A percentile compares a stretch with the other conserved stretches of the same genome.
Conservation (phyloP, 2,888 invertebrate species). For the Heliconius charithonia region DNA sequence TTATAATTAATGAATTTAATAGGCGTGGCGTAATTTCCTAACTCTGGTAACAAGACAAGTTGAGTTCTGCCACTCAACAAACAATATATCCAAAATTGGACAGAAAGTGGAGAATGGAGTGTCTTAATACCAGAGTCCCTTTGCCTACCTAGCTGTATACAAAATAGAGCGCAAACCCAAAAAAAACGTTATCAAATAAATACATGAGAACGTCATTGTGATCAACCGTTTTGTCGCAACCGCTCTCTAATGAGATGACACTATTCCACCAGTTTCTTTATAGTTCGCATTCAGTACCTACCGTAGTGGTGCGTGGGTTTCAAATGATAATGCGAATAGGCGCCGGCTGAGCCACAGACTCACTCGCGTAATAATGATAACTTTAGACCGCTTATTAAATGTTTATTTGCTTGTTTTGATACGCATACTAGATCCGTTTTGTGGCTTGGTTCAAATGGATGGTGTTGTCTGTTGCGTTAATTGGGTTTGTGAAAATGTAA, state of each 20-base stretch:
- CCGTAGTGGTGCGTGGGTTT: conserved; percentile 39
- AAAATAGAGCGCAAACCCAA: neutral
- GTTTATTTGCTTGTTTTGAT: conserved; percentile 12
- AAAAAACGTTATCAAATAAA: neutral
- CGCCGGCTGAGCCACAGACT: conserved; percentile 51
- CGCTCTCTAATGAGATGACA: conserved; percentile 16
- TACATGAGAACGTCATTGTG: neutral
- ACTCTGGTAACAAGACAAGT: no score
- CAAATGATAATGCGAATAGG: conserved; percentile 45
- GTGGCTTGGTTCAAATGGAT: neutral
- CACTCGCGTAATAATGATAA: conserved; percentile 27
- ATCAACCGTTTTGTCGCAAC: conserved; percentile 22
- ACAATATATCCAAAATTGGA: no score
- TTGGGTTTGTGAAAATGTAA: no score
- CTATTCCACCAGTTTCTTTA: conserved; percentile 30
- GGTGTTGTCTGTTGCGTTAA: neutral
- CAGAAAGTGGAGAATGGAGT: no score
- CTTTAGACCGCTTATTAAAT: conserved; percentile 24
- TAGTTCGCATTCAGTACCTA: neutral
- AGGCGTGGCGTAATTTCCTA: neutral
- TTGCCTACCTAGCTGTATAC: no score
- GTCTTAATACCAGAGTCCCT: neutral
- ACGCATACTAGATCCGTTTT: neutral
- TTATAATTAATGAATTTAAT: no score
- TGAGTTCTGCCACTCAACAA: neutral